Evolutionary conservation across 2,888 invertebrate genomes (phyloP).

Genomic region (Hydraecia micacea): DNA sequence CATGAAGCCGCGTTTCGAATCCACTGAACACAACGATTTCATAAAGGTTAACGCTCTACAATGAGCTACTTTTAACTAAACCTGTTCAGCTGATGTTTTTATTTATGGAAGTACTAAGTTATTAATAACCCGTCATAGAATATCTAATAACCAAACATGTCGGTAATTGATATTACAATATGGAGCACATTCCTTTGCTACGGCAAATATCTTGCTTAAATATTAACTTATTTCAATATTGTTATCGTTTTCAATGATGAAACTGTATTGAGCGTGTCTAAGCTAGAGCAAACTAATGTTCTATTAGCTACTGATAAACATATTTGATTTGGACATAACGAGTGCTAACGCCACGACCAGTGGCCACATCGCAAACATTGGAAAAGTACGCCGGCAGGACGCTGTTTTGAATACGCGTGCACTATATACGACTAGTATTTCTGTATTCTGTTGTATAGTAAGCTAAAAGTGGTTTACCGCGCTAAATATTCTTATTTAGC

Average conservation of each 20-base stretch:
- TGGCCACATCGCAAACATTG: slow-evolving; percentile 80
- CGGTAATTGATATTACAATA: slow-evolving; percentile 14
- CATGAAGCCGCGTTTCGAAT: slow-evolving; percentile 23
- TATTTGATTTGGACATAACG: slow-evolving; percentile 84
- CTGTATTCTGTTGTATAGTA: slow-evolving; percentile 11
- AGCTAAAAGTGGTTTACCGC: background rate
- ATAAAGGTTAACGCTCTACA: slow-evolving; percentile 49
- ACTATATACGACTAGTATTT: slow-evolving; percentile 26
- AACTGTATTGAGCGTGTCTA: slow-evolving; percentile 69
- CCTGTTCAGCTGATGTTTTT: slow-evolving; percentile 28
- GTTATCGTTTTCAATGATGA: slow-evolving; percentile 53
- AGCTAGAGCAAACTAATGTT: slow-evolving; percentile 76
- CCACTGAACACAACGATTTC: slow-evolving; percentile 30
- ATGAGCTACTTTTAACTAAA: slow-evolving; percentile 48
- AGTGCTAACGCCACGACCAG: slow-evolving; percentile 75
- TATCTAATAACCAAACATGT: slow-evolving; percentile 4
- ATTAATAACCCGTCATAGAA: slow-evolving; percentile 20
- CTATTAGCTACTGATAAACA: slow-evolving; percentile 83
- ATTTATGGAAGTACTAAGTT: slow-evolving; percentile 12
- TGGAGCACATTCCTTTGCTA: slow-evolving; percentile 6
- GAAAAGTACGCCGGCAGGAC: slow-evolving; percentile 82
- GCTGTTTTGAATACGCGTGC: slow-evolving; percentile 52
- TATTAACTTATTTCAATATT: slow-evolving; percentile 55
- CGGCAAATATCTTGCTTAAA: slow-evolving; percentile 49
- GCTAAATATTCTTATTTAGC: too few relatives aligned